Conservation (phyloP, 2,888 invertebrate genomes). For the Lasiommata megera region DNA sequence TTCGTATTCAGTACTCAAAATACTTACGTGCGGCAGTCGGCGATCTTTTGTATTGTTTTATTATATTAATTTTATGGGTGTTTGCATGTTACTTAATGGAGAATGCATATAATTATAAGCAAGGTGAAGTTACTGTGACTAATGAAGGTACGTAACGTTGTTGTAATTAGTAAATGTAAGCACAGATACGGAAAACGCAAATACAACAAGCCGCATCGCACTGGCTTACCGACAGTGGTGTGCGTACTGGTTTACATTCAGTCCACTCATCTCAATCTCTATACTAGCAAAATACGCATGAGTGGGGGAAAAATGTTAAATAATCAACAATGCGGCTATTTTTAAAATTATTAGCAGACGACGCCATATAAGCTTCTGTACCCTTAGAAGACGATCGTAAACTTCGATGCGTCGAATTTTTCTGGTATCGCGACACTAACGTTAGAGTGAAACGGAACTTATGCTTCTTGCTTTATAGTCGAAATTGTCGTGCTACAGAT, state of each 20-base stretch:
- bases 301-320: slow-evolving; percentile 2
- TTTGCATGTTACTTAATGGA: slow-evolving; percentile 29
- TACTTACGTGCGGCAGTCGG: background rate
- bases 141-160: slow-evolving; percentile 32
- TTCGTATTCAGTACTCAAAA: background rate
- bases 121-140: slow-evolving; percentile 31
- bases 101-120: slow-evolving; percentile 24
- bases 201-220: slow-evolving; percentile 75
- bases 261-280: slow-evolving; percentile 53
- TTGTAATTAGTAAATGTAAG: slow-evolving; percentile 48
- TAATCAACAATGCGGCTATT: slow-evolving; percentile 1
- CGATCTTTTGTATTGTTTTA: background rate
- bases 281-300: background rate
- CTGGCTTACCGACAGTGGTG: slow-evolving; percentile 54
- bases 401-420: background rate
- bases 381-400: background rate
- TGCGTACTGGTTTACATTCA: slow-evolving; percentile 76
- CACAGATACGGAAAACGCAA: slow-evolving; percentile 71
- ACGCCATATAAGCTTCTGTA: background rate
- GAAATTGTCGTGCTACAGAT: too few species aligned
- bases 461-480: too few species aligned
- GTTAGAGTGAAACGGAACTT: too few species aligned
- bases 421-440: too few species aligned
- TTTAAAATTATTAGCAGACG: background rate
- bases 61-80: slow-evolving; percentile 11